Evolutionary conservation across 2,113 vertebrate genomes (phyloP), one percentile per base, ranked within the genome.

Genomic region (Hirundichthys speculiger): DNA sequence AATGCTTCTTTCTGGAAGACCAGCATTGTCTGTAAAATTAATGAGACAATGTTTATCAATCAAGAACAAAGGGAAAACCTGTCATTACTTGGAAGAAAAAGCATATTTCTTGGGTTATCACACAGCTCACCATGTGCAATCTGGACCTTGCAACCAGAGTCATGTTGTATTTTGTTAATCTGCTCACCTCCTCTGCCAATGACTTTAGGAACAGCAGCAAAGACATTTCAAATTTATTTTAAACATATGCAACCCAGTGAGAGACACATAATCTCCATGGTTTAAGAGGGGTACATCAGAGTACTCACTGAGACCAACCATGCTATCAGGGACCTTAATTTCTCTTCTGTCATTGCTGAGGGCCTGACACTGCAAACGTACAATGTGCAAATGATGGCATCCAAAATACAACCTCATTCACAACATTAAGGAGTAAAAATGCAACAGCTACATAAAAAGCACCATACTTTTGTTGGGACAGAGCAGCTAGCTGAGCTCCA

Each of bases 121-220:
- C 4, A 4, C 1, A 38, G 42, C 89, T 49, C 84, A 97, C 96
- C 96, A 84, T 96, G 95, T 1, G 96, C 96, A 49, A 98, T 96
- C 90, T 98, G 96, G 64, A 97, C 95, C 84, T 98, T 98, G 88
- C 96, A 98, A 25, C 96, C 96, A 0, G 96, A 98, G 3, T 98
- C 96, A 70, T 96, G 95, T 75, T 98, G 96, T 77, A 98, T 97
- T 91, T 97, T 98, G 80, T 96, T 97, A 40, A 98, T 98, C 80
- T 98, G 96, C 68, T 98, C 96, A 1, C 96, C 96, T 4, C 96
- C 96, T 49, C 96, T 88, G 54, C 96, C 96, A 11, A 98, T 98
- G 56, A 98, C 96, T 97, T 34, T 0, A 51, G 39, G 49, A 54
- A 68, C 10, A 51, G 79, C 43, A 68, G 45, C 0, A 19, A 41